phyloP scores from a whole-genome alignment of 1,140 invertebrate species.

The Spodoptera litura region DNA sequence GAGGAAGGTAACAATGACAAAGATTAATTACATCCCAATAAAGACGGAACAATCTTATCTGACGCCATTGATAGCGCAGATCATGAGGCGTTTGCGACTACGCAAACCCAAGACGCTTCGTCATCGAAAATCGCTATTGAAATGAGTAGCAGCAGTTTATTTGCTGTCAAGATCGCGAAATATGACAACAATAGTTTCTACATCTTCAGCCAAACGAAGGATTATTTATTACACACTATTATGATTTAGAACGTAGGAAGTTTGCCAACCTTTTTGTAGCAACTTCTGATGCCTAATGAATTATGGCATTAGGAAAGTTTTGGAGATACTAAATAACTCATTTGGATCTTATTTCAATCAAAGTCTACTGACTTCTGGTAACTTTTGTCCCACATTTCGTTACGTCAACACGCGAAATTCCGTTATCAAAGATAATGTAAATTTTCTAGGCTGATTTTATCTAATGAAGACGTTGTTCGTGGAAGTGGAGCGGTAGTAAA shows the following conservation, averaged over 20 bases:
- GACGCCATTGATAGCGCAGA: slow-evolving; percentile 61
- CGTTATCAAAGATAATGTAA: slow-evolving; percentile 39
- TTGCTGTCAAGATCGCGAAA: slow-evolving; percentile 37
- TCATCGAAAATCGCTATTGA: slow-evolving; percentile 47
- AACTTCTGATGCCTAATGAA: slow-evolving; percentile 29
- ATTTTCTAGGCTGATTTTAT: slow-evolving; percentile 48
- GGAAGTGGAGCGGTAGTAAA: slow-evolving; percentile 47
- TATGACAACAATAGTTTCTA: slow-evolving; percentile 44
- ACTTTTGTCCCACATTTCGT: neutral
- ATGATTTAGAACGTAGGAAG: slow-evolving; percentile 34
- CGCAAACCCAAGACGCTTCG: slow-evolving; percentile 33
- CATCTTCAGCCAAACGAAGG: slow-evolving; percentile 33
- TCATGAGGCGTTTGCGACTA: slow-evolving; percentile 58
- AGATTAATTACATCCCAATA: slow-evolving; percentile 75
- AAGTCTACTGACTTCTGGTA: neutral
- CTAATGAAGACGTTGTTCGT: slow-evolving; percentile 46
- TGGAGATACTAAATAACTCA: neutral
- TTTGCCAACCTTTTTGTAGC: slow-evolving; percentile 26
- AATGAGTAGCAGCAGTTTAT: slow-evolving; percentile 29
- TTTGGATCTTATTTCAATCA: slow-evolving; percentile 11
- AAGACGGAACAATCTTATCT: slow-evolving; percentile 70
- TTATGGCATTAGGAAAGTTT: slow-evolving; percentile 15
- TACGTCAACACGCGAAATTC: neutral
- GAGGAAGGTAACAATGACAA: slow-evolving; percentile 66
- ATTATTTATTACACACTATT: slow-evolving; percentile 38